Conservation (phyloP, 2,113 vertebrate species). For the Penelope pileata region DNA sequence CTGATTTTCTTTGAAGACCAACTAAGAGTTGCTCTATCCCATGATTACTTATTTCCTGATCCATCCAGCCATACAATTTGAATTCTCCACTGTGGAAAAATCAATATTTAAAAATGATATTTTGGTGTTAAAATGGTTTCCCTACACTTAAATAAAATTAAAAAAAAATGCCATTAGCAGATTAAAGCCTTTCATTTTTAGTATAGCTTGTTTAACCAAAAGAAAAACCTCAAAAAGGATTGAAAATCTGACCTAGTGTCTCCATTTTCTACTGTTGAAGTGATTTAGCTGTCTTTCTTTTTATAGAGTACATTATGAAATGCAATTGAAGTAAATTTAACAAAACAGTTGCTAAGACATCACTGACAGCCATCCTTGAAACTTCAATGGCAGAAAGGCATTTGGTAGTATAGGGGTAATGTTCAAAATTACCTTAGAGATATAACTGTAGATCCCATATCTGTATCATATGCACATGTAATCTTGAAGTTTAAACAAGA, state of each 20-base stretch:
- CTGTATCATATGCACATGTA: rapidly evolving
- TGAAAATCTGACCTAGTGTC: background rate
- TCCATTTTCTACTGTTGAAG: background rate
- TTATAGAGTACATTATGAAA: background rate
- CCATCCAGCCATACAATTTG: background rate
- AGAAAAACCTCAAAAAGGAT: background rate
- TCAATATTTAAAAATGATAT: rapidly evolving
- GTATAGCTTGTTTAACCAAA: background rate
- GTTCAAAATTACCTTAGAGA: background rate
- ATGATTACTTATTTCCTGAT: background rate
- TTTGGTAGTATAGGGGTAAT: background rate
- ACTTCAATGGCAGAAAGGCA: background rate
- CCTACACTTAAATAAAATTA: background rate
- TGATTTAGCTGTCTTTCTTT: background rate
- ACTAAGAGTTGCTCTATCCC: background rate
- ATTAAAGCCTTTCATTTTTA: background rate
- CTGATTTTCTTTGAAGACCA: background rate
- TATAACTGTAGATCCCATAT: background rate
- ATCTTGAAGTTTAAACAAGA: background rate
- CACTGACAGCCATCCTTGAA: background rate
- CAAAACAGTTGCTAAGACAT: background rate
- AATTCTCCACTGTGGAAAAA: background rate
- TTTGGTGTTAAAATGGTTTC: background rate
- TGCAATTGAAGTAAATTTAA: background rate
- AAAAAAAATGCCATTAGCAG: background rate